Evolutionary conservation across 1,140 invertebrate species (phyloP).

Genomic region (Meloidogyne exigua): DNA sequence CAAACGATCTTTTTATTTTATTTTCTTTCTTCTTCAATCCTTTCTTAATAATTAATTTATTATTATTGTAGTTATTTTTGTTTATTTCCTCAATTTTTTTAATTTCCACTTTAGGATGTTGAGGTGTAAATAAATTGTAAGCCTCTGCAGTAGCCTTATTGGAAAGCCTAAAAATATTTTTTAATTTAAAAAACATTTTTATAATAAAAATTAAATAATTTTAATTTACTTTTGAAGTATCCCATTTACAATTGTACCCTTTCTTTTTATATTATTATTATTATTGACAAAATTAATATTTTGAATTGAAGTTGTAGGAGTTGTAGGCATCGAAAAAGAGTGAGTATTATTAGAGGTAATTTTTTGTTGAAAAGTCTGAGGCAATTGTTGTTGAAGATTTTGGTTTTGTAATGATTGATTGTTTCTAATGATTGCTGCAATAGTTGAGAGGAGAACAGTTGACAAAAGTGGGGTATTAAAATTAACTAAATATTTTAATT

Average conservation of each 20-base stretch:
- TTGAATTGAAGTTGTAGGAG: background rate
- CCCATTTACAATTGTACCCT: background rate
- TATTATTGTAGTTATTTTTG: background rate
- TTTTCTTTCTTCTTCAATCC: background rate
- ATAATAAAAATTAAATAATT: too few species aligned
- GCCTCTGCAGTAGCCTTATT: background rate
- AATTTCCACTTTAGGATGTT: background rate
- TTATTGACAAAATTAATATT: background rate
- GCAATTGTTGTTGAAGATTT: background rate
- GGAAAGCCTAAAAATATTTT: background rate
- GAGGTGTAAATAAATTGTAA: background rate
- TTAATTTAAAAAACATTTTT: too few species aligned
- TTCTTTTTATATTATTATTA: background rate
- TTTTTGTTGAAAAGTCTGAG: too few species aligned
- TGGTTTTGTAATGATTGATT: too few species aligned
- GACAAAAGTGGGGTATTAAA: too few species aligned
- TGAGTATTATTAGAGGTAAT: too few species aligned
- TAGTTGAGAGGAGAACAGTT: too few species aligned
- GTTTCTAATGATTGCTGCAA: too few species aligned
- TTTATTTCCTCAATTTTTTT: background rate
- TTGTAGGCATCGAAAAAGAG: too few species aligned
- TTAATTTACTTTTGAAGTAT: background rate
- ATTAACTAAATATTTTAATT: too few species aligned
- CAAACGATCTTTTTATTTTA: background rate
- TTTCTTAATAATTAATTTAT: background rate